Evolutionary conservation across 2,888 invertebrate species (phyloP).

Genomic region (Ariolimax columbianus): DNA sequence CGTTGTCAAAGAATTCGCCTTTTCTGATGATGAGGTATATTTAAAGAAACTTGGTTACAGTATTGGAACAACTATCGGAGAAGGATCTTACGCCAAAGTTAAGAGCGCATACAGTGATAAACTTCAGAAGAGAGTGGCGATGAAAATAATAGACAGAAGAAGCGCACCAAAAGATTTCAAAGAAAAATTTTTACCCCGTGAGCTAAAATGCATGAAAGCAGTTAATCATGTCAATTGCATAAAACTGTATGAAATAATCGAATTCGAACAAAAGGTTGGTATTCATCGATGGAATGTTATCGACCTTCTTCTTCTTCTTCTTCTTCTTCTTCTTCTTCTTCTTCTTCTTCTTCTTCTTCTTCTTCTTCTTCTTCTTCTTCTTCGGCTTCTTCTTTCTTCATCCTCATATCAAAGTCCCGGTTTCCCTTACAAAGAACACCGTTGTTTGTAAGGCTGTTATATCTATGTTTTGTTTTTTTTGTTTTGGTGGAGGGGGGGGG

Average conservation of each 20-base stretch:
- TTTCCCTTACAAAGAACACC: too few species aligned
- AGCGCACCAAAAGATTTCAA: conserved; percentile 88
- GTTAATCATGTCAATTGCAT: conserved; percentile 89
- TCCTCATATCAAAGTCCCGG: too few species aligned
- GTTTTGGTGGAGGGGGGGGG: too few species aligned
- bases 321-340: too few species aligned
- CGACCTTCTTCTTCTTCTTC: too few species aligned
- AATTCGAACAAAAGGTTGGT: conserved; percentile 81
- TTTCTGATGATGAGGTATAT: conserved; percentile 74
- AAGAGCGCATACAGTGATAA: conserved; percentile 84
- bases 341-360: too few species aligned
- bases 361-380: too few species aligned
- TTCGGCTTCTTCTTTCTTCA: too few species aligned
- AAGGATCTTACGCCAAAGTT: conserved; percentile 81
- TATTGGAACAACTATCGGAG: conserved; percentile 78
- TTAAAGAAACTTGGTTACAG: conserved; percentile 80
- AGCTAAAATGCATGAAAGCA: conserved; percentile 87
- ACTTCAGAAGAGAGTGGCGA: conserved; percentile 65
- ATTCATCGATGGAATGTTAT: too few species aligned
- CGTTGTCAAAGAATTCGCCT: conserved; percentile 55
- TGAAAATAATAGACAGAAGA: conserved; percentile 86
- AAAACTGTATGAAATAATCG: conserved; percentile 87
- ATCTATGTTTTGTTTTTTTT: too few species aligned
- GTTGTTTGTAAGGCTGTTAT: too few species aligned
- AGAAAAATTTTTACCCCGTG: conserved; percentile 89